These are phyloP conservation scores for Drosophila mojavensis DNA, from an alignment of 1,140 invertebrate species.

Conservation along the genomic window DNA sequence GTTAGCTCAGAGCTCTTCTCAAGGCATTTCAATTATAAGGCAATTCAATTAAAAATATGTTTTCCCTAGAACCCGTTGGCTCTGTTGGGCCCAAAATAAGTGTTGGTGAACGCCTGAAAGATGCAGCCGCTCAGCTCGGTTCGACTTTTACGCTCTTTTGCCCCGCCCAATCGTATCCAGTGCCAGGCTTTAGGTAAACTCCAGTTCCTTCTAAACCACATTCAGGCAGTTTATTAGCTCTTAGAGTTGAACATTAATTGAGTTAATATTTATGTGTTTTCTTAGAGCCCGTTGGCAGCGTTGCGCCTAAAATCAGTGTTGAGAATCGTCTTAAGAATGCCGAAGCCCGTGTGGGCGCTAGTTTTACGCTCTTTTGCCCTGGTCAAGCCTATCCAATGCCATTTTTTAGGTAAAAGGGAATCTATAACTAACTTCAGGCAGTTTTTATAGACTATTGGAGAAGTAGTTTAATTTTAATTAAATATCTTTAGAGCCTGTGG, in stretches of 20 bases:
- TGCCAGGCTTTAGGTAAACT: slow-evolving; percentile 88
- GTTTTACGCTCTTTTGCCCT: slow-evolving; percentile 85
- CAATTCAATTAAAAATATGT: background rate
- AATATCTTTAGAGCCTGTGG: slow-evolving; percentile 56
- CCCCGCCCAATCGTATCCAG: slow-evolving; percentile 88
- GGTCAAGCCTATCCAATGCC: slow-evolving; percentile 88
- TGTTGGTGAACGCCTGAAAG: slow-evolving; percentile 86
- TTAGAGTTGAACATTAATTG: background rate
- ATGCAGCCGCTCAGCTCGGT: slow-evolving; percentile 85
- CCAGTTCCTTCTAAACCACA: slow-evolving; percentile 11
- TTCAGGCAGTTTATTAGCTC: slow-evolving; percentile 56
- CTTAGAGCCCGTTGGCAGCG: slow-evolving; percentile 84
- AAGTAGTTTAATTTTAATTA: too few species aligned
- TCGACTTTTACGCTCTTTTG: slow-evolving; percentile 84
- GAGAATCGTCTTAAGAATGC: slow-evolving; percentile 86
- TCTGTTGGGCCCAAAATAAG: slow-evolving; percentile 88
- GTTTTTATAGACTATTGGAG: slow-evolving; percentile 10
- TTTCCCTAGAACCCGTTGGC: slow-evolving; percentile 87
- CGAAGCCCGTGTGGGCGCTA: slow-evolving; percentile 84
- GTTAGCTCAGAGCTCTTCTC: background rate
- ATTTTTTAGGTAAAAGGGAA: slow-evolving; percentile 85
- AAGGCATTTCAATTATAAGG: background rate
- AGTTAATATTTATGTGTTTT: background rate
- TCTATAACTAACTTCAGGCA: slow-evolving; percentile 24
- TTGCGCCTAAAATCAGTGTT: slow-evolving; percentile 84